phyloP scores from a whole-genome alignment of 2,113 vertebrate species.

The Hippocampus mohnikei region DNA sequence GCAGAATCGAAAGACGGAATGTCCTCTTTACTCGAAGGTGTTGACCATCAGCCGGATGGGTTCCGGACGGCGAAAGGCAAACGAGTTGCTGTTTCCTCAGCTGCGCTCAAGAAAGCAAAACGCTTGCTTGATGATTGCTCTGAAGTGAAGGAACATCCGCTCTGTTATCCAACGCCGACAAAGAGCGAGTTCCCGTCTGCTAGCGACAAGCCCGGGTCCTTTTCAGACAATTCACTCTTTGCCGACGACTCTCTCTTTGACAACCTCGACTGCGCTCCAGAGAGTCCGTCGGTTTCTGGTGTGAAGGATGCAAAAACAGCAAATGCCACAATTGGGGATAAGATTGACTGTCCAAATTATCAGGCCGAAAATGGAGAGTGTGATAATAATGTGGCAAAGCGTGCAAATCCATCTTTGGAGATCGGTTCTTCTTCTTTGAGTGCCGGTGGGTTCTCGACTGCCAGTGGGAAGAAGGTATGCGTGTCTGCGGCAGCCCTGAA shows the following conservation, averaged over 20 bases:
- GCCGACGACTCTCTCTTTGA: background rate
- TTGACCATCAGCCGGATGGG: constrained; percentile 29
- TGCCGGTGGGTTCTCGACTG: constrained; percentile 74
- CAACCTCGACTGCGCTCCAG: background rate
- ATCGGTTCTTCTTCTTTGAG: background rate
- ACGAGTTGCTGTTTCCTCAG: constrained; percentile 68
- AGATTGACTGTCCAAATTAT: background rate
- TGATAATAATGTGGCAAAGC: too few species aligned
- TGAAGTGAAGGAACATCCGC: background rate
- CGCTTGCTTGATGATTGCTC: constrained; percentile 14
- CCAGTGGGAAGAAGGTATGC: constrained; percentile 41
- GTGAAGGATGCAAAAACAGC: background rate
- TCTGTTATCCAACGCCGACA: background rate
- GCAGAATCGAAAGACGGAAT: background rate
- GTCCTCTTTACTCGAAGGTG: background rate
- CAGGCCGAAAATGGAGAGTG: too few species aligned
- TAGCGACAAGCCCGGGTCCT: background rate
- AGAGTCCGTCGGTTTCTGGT: background rate
- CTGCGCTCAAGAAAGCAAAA: constrained; percentile 72
- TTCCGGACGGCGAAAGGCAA: constrained; percentile 81
- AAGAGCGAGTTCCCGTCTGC: background rate
- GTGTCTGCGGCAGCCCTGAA: constrained; percentile 39
- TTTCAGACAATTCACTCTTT: background rate
- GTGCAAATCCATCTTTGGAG: constrained; percentile 1
- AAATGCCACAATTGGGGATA: background rate